A percentile compares a stretch with the other conserved stretches of the same genome.
Conservation (phyloP, 2,888 invertebrate genomes). For the Lasioglossum morio region DNA sequence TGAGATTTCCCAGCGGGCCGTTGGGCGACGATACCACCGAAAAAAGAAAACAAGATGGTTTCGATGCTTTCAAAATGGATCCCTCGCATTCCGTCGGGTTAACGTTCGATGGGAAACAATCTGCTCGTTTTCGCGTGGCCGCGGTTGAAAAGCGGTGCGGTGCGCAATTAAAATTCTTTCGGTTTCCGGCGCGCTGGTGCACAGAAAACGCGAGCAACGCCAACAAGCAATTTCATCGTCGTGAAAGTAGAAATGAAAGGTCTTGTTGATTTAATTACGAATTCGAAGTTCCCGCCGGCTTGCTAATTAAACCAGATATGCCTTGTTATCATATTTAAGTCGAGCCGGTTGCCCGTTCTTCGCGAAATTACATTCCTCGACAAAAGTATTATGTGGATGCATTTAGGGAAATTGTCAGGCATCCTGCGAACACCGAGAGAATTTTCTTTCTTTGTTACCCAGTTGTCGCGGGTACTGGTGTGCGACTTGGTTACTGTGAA, state of each 20-base stretch:
- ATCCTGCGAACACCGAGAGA: background rate
- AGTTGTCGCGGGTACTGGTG: background rate
- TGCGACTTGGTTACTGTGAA: background rate
- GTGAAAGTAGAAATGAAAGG: constrained; percentile 11
- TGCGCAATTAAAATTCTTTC: constrained; percentile 20
- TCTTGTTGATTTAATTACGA: constrained; percentile 9
- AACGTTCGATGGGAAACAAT: constrained; percentile 26
- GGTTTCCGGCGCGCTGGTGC: background rate
- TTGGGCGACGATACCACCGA: background rate
- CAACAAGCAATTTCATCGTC: constrained; percentile 1
- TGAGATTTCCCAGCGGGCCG: background rate
- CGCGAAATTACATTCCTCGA: constrained; percentile 9
- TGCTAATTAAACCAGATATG: constrained; percentile 15
- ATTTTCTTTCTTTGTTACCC: background rate
- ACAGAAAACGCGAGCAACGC: background rate
- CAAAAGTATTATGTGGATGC: background rate
- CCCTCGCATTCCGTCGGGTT: background rate
- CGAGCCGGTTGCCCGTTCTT: background rate
- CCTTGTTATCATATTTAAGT: constrained; percentile 10
- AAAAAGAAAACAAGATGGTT: background rate
- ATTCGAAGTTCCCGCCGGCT: background rate
- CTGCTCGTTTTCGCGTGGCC: constrained; percentile 10
- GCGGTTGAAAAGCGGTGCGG: constrained; percentile 7
- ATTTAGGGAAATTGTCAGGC: background rate
- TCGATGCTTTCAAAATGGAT: background rate